Evolutionary conservation across 2,797 vertebrate genomes (phyloP), one percentile per base, ranked within the genome.

Genomic region (Karalla daura): DNA sequence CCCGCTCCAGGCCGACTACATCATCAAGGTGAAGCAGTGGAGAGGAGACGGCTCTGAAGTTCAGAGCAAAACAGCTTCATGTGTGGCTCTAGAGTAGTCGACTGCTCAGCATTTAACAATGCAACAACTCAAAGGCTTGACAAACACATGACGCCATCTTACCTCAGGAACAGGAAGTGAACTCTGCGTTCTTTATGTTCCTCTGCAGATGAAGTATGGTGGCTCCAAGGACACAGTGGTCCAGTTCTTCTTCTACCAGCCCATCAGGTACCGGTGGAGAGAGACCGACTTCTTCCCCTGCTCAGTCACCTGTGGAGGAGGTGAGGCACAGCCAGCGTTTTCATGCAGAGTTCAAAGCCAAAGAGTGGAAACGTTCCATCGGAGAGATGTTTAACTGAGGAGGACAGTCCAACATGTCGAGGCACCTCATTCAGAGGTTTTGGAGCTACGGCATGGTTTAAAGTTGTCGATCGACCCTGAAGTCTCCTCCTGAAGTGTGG

Each of bases 211-310:
- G 77, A 96, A 94, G 89, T 95, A 95, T 50, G 92, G 88, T 0
- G 92, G 88, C 45, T 81, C 93, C 17, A 95, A 92, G 78, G 96
- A 96, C 85, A 97, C 95, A 0, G 78, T 94, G 66, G 91, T 96
- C 67, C 96, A 97, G 64, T 98, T 96, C 91, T 93, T 95, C 39
- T 98, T 96, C 83, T 97, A 98, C 89, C 96, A 98, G 85, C 96
- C 96, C 13, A 95, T 98, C 85, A 95, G 95, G 73, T 96, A 96
- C 61, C 97, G 96, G 74, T 98, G 97, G 97, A 94, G 94, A 70
- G 95, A 97, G 75, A 98, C 96, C 0, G 96, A 98, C 69, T 98
- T 98, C 91, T 98, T 98, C 76, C 97, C 97, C 45, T 98, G 97
- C 78, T 96, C 97, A 0, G 96, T 95, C 35, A 95, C 95, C 0